A percentile compares a stretch with the other conserved stretches of the same genome.
Evolutionary conservation across 2,113 vertebrate genomes (phyloP).

Genomic region (Chamaea fasciata): DNA sequence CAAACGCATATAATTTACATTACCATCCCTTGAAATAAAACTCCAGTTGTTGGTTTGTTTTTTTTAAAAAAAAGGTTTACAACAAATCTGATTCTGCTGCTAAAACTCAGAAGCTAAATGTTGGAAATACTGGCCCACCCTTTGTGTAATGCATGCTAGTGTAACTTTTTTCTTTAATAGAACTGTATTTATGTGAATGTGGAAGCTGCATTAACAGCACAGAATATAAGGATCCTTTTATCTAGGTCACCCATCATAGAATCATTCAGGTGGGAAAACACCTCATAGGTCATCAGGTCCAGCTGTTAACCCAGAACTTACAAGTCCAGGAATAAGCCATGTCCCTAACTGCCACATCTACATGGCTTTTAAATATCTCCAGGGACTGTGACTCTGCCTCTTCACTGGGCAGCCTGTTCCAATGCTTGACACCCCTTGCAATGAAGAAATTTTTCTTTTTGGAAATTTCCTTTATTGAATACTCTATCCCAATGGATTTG

Average conservation of each 20-base stretch:
- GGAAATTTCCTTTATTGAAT: neutral
- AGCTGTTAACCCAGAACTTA: neutral
- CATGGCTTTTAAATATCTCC: neutral
- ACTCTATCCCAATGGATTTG: neutral
- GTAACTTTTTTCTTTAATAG: neutral
- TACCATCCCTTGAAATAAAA: neutral
- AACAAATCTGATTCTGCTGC: neutral
- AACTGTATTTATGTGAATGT: neutral
- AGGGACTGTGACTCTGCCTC: neutral
- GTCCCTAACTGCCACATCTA: neutral
- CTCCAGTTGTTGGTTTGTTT: no score
- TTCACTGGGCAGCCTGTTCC: neutral
- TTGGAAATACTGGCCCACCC: neutral
- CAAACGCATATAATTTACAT: neutral
- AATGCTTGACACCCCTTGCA: neutral
- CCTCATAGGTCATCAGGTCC: neutral
- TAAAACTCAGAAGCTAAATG: neutral
- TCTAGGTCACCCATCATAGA: neutral
- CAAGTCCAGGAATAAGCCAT: neutral
- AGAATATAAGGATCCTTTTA: neutral
- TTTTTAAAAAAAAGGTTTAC: neutral
- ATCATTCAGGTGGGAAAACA: neutral
- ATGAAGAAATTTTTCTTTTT: neutral
- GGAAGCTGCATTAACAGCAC: neutral
- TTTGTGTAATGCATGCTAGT: neutral